phyloP scores from a whole-genome alignment of 2,888 invertebrate genomes.

The Hirtodrosophila confusa region DNA sequence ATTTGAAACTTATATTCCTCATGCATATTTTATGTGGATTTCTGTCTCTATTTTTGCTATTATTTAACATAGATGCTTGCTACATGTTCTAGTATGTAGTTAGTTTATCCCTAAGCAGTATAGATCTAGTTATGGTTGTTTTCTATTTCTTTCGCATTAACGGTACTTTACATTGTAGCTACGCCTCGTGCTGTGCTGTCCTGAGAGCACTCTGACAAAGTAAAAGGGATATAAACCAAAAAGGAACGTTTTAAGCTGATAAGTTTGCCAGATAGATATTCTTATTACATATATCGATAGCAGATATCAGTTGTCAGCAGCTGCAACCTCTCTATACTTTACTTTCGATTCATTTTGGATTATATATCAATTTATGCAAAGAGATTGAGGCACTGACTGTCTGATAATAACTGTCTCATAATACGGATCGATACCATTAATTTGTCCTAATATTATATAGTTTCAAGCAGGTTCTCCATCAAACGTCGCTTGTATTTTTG shows the following conservation, averaged over 20 bases:
- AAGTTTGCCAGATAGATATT: conserved; percentile 5
- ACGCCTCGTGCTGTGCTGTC: conserved; percentile 69
- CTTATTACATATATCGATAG: conserved; percentile 22
- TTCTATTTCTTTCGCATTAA: conserved; percentile 50
- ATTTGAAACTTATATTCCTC: conserved; percentile 53
- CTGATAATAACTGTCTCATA: conserved; percentile 33
- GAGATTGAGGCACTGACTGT: conserved; percentile 24
- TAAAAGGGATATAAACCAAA: conserved; percentile 43
- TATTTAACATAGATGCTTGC: conserved; percentile 48
- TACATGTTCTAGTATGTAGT: conserved; percentile 40
- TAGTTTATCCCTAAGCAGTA: conserved; percentile 31
- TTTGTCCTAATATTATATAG: conserved; percentile 72
- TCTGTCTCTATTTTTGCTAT: conserved; percentile 15
- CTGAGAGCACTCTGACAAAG: conserved; percentile 49
- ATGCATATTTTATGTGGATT: conserved; percentile 51
- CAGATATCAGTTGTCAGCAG: conserved; percentile 24
- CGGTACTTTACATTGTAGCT: conserved; percentile 82
- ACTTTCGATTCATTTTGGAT: not conserved
- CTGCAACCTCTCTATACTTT: conserved; percentile 15
- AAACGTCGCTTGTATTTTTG: conserved; percentile 59
- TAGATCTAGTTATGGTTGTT: conserved; percentile 55
- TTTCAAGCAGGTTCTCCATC: conserved; percentile 64
- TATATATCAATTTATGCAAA: not conserved
- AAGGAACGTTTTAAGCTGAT: conserved; percentile 41
- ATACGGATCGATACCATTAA: conserved; percentile 50